Evolutionary conservation across 2,113 vertebrate genomes (phyloP), one percentile per base, ranked within the genome.

Genomic region (Carollia perspicillata): DNA sequence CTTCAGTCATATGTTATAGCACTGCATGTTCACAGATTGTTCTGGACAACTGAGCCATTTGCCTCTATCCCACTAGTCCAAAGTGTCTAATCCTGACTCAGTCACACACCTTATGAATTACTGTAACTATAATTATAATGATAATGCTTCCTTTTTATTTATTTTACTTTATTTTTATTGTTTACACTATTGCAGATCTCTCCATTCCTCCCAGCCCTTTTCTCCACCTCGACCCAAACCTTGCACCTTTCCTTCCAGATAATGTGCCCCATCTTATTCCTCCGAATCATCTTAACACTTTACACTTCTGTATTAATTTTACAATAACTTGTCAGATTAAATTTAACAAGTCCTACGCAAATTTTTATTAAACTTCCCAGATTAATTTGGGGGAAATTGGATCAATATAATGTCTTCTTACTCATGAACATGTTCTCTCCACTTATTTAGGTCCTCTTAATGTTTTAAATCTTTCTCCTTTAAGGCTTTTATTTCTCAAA

Each of bases 301-400:
- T 90, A 23, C 2, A 80, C 75, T n/a, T 75, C 51, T 51, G 51
- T 71, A 30, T 83, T 72, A 81, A 90, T 77, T 91, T 93, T 95
- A 58, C 28, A 65, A 80, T 74, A 55, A 68, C 2, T 80, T 85
- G 13, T 85, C 63, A 89, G 5, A 49, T 63, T 75, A 51, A 47
- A 72, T 60, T 83, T 93, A 60, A 28, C 42, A 94, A 93, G 23
- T 69, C 35, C 47, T 74, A 44, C 18, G 96, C 14, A 92, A 86
- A 86, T 66, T 92, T 80, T 89, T 8, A 77, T 55, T 74, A 66
- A 30, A 51, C 26, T 85, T 68, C 23, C 68, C 72, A 81, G 66
- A 72, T 88, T 87, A 87, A 93, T 84, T 95, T 84, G 58, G 33
- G 33, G 4, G 60, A 93, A 89, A 91, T 16, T 88, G 0, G 49